Evolutionary conservation across 2,113 vertebrate species (phyloP).

Genomic region (Gorsachius goisagi): DNA sequence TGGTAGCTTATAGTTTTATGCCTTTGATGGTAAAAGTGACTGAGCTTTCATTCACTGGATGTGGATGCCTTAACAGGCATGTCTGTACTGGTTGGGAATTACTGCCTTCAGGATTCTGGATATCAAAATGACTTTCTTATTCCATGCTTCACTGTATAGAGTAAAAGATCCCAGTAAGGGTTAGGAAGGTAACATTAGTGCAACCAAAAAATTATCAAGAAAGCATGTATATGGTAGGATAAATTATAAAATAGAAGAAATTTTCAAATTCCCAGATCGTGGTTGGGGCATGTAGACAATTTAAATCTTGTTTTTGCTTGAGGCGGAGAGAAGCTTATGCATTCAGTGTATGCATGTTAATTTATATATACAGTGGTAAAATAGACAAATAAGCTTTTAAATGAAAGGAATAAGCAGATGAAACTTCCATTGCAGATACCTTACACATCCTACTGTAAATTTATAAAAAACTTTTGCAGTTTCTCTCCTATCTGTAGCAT

Average conservation of each 20-base stretch:
- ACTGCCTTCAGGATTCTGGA: not conserved
- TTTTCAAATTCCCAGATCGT: not conserved
- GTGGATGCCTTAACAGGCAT: constrained; percentile 10
- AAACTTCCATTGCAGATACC: not conserved
- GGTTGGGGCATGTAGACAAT: not conserved
- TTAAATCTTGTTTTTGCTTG: not conserved
- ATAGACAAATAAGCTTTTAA: not conserved
- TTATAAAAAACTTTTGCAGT: not conserved
- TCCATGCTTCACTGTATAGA: not conserved
- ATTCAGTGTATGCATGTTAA: not conserved
- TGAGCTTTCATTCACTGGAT: constrained; percentile 13
- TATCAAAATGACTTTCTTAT: not conserved
- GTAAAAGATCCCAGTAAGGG: not conserved
- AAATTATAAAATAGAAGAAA: not conserved
- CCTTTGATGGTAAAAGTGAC: not conserved
- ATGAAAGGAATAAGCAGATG: not conserved
- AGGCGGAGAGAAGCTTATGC: not conserved
- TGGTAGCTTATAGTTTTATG: not conserved
- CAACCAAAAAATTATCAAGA: not conserved
- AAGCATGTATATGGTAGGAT: not conserved
- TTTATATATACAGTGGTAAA: not conserved
- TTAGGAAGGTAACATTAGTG: not conserved
- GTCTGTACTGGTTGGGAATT: constrained; percentile 25
- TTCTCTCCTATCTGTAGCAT: not conserved
- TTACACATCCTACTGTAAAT: not conserved